These are phyloP conservation scores for Leuctra nigra DNA, from an alignment of 2,888 invertebrate species.

Conservation along the genomic window DNA sequence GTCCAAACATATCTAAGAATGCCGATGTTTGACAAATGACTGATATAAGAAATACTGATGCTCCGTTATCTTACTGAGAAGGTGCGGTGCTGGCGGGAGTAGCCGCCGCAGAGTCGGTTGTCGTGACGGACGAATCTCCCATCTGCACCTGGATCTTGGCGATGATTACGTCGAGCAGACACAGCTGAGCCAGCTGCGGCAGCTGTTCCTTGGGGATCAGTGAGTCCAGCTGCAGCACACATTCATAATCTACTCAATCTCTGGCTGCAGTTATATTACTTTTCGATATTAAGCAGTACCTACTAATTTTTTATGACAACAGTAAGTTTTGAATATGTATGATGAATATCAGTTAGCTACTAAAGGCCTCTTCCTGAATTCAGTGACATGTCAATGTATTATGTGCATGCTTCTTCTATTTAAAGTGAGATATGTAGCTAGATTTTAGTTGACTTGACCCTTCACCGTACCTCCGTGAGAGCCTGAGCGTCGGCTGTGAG, in stretches of 20 bases:
- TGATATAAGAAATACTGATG: background rate
- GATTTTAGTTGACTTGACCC: too few relatives aligned
- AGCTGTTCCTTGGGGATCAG: constrained; percentile 40
- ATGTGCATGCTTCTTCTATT: too few relatives aligned
- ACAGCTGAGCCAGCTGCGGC: constrained; percentile 66
- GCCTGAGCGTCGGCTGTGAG: constrained; percentile 40
- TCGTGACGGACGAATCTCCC: constrained; percentile 42
- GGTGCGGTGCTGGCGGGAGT: constrained; percentile 17
- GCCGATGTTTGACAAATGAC: background rate
- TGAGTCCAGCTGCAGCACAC: constrained; percentile 23
- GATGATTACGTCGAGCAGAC: constrained; percentile 67
- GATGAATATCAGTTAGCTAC: too few relatives aligned
- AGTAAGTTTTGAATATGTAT: too few relatives aligned
- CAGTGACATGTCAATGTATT: too few relatives aligned
- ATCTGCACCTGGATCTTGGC: constrained; percentile 64
- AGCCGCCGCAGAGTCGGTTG: constrained; percentile 37
- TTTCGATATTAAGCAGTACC: too few relatives aligned
- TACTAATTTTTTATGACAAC: too few relatives aligned
- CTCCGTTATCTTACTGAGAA: constrained; percentile 1
- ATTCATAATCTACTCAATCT: background rate
- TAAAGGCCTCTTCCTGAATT: too few relatives aligned
- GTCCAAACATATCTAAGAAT: too few relatives aligned
- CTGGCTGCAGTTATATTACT: background rate
- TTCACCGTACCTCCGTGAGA: too few relatives aligned
- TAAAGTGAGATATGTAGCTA: too few relatives aligned